phyloP scores from a whole-genome alignment of 2,113 vertebrate species.

The Xerus inauris region DNA sequence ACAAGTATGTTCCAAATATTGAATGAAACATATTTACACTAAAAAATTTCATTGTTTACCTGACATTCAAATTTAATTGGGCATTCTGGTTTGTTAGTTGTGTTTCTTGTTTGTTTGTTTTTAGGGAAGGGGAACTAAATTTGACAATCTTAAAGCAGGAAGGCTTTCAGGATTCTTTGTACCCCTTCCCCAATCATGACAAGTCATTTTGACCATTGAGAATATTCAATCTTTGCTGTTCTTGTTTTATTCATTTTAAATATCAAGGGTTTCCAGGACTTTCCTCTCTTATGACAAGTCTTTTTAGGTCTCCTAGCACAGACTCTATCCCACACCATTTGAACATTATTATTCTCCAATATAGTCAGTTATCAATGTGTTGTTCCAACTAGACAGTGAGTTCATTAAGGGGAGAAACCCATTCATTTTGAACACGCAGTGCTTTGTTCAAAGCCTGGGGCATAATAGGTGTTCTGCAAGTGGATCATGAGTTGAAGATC shows the following conservation, averaged over 20 bases:
- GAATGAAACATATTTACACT: background rate
- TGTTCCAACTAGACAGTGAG: background rate
- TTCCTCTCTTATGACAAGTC: background rate
- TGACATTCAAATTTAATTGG: background rate
- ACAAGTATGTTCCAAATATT: background rate
- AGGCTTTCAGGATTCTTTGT: background rate
- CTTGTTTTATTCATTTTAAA: background rate
- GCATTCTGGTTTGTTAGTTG: background rate
- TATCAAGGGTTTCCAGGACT: background rate
- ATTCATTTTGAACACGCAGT: background rate
- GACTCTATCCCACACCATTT: background rate
- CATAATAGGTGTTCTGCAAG: background rate
- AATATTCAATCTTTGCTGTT: background rate
- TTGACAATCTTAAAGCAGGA: background rate
- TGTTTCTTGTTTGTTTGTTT: background rate
- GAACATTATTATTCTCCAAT: background rate
- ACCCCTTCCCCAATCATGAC: background rate
- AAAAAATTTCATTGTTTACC: background rate
- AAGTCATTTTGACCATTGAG: background rate
- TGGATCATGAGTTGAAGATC: background rate
- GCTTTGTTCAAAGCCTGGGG: background rate
- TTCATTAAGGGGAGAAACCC: background rate
- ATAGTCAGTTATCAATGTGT: background rate
- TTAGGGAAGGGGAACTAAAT: background rate
- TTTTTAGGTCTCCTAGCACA: background rate